Evolutionary conservation across 2,797 vertebrate genomes (phyloP).

Genomic region (Macroramphosus scolopax): DNA sequence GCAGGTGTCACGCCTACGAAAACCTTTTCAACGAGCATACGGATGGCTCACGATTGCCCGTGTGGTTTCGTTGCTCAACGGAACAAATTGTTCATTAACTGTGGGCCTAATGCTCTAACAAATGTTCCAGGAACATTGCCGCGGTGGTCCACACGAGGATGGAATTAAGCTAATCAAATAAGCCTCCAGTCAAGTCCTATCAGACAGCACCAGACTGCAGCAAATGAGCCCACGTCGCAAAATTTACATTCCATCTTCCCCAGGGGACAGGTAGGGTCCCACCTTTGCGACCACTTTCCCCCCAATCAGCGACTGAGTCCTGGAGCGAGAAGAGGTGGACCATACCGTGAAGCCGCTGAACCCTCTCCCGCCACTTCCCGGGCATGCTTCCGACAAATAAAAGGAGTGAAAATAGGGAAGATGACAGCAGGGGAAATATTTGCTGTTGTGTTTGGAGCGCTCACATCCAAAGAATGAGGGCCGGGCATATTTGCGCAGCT

Average conservation of each 20-base stretch:
- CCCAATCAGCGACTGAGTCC: slow-evolving; percentile 63
- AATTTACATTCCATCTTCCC: slow-evolving; percentile 75
- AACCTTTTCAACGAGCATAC: slow-evolving; percentile 35
- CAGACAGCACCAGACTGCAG: slow-evolving; percentile 75
- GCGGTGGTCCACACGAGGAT: slow-evolving; percentile 68
- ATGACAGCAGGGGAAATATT: slow-evolving; percentile 77
- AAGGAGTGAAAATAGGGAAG: slow-evolving; percentile 63
- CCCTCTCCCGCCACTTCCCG: slow-evolving; percentile 50
- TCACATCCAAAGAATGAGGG: slow-evolving; percentile 69
- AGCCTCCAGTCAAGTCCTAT: slow-evolving; percentile 77
- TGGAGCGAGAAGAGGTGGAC: slow-evolving; percentile 43
- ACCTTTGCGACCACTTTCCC: slow-evolving; percentile 40
- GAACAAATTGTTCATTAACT: slow-evolving; percentile 77
- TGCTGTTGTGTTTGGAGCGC: slow-evolving; percentile 69
- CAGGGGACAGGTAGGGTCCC: slow-evolving; percentile 61
- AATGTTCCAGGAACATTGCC: slow-evolving; percentile 67
- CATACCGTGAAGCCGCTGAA: slow-evolving; percentile 34
- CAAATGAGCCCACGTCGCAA: slow-evolving; percentile 68
- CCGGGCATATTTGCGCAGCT: slow-evolving; percentile 73
- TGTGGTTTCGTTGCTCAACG: slow-evolving; percentile 63
- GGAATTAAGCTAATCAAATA: slow-evolving; percentile 81
- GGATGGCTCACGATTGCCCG: slow-evolving; percentile 37
- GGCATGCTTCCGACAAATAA: slow-evolving; percentile 56
- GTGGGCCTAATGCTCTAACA: slow-evolving; percentile 61
- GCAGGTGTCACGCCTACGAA: slow-evolving; percentile 53